Evolutionary conservation across 2,888 invertebrate genomes (phyloP).

Genomic region (Steromphala cineraria): DNA sequence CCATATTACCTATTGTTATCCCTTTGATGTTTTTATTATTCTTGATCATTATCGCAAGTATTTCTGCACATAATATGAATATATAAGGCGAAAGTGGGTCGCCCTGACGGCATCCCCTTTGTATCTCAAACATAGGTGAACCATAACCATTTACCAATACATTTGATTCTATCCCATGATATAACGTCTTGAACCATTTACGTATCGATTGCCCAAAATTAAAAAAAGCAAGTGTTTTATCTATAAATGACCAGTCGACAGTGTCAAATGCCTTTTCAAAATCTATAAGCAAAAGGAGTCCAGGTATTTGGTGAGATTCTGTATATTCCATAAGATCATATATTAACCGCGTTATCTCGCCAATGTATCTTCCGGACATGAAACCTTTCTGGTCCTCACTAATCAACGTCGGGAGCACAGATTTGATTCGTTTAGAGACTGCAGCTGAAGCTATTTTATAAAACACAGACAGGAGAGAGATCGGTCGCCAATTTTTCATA

Average conservation of each 20-base stretch:
- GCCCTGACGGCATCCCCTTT: constrained; percentile 23
- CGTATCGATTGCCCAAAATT: background rate
- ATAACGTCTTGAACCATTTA: background rate
- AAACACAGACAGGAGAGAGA: background rate
- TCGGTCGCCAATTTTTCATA: constrained; percentile 1
- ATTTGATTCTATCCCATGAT: background rate
- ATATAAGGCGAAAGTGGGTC: constrained; percentile 1
- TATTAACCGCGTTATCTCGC: background rate
- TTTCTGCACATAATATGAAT: background rate
- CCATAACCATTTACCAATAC: background rate
- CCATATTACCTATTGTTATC: background rate
- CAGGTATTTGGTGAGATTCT: background rate
- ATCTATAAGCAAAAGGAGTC: background rate
- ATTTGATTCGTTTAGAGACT: background rate
- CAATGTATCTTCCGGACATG: constrained; percentile 1
- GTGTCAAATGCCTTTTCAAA: constrained; percentile 12
- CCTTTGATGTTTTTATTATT: constrained; percentile 12
- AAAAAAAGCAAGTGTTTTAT: constrained; percentile 5
- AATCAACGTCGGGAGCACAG: background rate
- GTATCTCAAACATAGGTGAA: background rate
- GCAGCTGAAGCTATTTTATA: background rate
- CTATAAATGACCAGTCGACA: background rate
- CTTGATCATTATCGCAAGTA: constrained; percentile 12
- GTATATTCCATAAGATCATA: constrained; percentile 14
- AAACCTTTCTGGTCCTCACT: background rate